phyloP scores from a whole-genome alignment of 1,140 invertebrate genomes.

The Fopius arisanus region DNA sequence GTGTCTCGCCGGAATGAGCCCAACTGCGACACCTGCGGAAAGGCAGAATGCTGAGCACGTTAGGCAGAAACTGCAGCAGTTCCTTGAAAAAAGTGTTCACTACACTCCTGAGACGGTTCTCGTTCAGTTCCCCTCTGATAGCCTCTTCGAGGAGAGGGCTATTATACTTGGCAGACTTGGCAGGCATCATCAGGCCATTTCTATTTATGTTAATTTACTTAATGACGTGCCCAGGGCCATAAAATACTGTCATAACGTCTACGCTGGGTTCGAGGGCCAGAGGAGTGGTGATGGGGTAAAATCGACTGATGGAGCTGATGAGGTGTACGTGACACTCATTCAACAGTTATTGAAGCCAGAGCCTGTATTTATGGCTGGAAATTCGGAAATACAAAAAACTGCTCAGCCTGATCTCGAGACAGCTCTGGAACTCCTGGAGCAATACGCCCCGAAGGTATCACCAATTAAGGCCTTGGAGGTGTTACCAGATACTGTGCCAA shows the following conservation, averaged over 20 bases:
- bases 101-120: conserved; percentile 91
- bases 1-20: conserved; percentile 66
- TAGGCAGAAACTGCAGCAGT: conserved; percentile 80
- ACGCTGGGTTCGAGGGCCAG: conserved; percentile 53
- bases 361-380: conserved; percentile 59
- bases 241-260: conserved; percentile 83
- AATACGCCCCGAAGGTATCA: conserved; percentile 84
- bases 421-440: conserved; percentile 80
- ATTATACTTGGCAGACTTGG: conserved; percentile 89
- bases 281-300: conserved; percentile 50
- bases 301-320: conserved; percentile 62
- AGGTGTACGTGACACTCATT: conserved; percentile 75
- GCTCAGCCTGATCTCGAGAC: conserved; percentile 77
- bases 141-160: conserved; percentile 91
- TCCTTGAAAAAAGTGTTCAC: conserved; percentile 82
- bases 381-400: conserved; percentile 61
- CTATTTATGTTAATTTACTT: conserved; percentile 86
- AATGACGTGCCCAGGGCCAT: conserved; percentile 84
- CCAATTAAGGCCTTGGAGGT: conserved; percentile 77
- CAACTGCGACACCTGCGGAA: conserved; percentile 69
- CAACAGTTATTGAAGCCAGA: conserved; percentile 72
- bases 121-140: conserved; percentile 85
- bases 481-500: conserved; percentile 78
- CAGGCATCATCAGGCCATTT: conserved; percentile 88
- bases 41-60: conserved; percentile 71